These are phyloP conservation scores for Callaeas wilsoni DNA, from an alignment of 2,113 vertebrate species.

Conservation along the genomic window DNA sequence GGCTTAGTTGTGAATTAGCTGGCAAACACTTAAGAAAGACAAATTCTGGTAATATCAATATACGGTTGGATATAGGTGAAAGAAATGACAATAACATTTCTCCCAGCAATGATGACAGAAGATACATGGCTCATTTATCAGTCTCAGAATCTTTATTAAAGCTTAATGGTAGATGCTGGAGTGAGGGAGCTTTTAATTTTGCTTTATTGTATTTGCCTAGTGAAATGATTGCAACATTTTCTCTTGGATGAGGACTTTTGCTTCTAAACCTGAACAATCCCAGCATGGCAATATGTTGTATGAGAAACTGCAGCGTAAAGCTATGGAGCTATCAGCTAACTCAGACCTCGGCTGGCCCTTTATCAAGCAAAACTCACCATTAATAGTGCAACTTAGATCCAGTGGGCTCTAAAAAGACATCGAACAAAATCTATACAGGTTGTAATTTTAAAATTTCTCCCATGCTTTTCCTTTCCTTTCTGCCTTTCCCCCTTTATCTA, in stretches of 20 bases:
- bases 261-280: not conserved
- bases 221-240: not conserved
- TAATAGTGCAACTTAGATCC: not conserved
- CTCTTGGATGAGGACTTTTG: not conserved
- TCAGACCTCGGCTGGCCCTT: not conserved
- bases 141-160: slow-evolving; percentile 3
- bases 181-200: not conserved
- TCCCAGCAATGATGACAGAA: not conserved
- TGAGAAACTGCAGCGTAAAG: accelerated
- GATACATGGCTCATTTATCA: not conserved
- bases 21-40: not conserved
- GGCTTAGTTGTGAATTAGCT: slow-evolving; percentile 9
- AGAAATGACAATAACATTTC: not conserved
- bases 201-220: not conserved
- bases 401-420: not conserved
- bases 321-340: not conserved
- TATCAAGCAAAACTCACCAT: not conserved
- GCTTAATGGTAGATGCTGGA: not conserved
- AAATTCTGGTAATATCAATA: not conserved
- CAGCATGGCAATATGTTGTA: not conserved
- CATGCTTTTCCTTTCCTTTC: not conserved
- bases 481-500: not conserved
- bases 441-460: not conserved
- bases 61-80: not conserved
- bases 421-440: not conserved